Evolutionary conservation across 2,113 vertebrate species (phyloP).

Genomic region (Gallinago jamesoni): DNA sequence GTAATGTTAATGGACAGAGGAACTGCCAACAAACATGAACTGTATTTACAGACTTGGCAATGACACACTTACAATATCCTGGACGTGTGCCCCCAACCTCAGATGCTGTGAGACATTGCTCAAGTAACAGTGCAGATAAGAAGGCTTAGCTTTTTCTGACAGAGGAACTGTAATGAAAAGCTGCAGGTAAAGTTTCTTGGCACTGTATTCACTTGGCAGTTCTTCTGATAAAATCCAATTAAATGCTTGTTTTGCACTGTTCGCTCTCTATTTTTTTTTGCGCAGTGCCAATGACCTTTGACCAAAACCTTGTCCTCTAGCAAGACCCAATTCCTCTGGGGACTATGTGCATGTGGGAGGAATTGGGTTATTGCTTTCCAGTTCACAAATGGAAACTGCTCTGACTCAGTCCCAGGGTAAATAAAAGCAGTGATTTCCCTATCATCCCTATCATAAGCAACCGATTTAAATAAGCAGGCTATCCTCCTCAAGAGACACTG

Average conservation of each 20-base stretch:
- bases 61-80: slow-evolving; percentile 1
- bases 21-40: slow-evolving; percentile 59
- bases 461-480: neutral
- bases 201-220: neutral
- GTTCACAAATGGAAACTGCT: neutral
- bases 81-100: slow-evolving; percentile 4
- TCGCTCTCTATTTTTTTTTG: neutral
- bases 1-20: slow-evolving; percentile 42
- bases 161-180: neutral
- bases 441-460: neutral
- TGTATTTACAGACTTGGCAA: slow-evolving; percentile 53
- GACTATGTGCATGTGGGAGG: neutral
- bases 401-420: slow-evolving; percentile 13
- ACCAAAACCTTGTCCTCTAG: neutral
- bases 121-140: slow-evolving; percentile 42
- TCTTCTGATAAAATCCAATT: slow-evolving; percentile 55
- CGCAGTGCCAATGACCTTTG: slow-evolving; percentile 16
- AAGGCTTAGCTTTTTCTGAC: neutral
- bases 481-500: neutral
- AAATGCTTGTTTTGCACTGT: slow-evolving; percentile 16
- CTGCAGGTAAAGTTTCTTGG: slow-evolving; percentile 50
- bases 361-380: neutral
- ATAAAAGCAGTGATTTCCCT: neutral
- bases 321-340: neutral
- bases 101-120: neutral